Base-by-base conservation (phyloP, 1,140 invertebrate species). In the Drosophila simulans region DNA sequence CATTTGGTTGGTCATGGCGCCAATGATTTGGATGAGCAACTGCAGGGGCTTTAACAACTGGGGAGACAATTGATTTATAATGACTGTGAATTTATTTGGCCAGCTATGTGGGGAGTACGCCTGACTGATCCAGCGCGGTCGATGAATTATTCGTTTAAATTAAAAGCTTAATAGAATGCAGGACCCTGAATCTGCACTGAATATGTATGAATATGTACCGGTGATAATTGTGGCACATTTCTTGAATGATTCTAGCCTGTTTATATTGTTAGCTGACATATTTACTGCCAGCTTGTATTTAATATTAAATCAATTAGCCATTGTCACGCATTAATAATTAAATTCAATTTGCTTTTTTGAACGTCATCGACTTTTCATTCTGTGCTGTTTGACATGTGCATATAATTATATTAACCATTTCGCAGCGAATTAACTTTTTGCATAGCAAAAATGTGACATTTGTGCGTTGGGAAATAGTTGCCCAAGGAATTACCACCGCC, bases 1-100 rank as follows among this genome's bases (percentile, higher is more conserved):
- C 75, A 82, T 71, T 75, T 22, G 68, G 56, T 75, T 34, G 68
- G 56, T 54, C 51, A 43, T 72, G 83, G 83, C 83, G 83, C 83
- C 82, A 86, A 57, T 64, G 80, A 72, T 72, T 81, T 72, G 52
- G 64, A 65, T 59, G 54, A 42, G 57, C 34, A 53, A 43, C 34
- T 22, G 20, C 27, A 42, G 22, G n/a, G 35, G 15, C 39, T 22
- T 46, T 39, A 55, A 42, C 59, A 66, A 42, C 60, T 55, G 37
- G 56, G 39, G 34, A 22, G 48, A 56, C 73, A 77, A 77, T 77
- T 77, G 75, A 77, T 77, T 77, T 77, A 77, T 77, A 77, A 77
- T 77, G 73, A 71, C 55, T 63, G 66, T 31, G 37, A 52, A 77
- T 77, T 60, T 78, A 55, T 54, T 56, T 40, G 10, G 60, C 22